A percentile compares a stretch with the other conserved stretches of the same genome.
phyloP scores from a whole-genome alignment of 1,140 invertebrate genomes.

The Cephus cinctus region DNA sequence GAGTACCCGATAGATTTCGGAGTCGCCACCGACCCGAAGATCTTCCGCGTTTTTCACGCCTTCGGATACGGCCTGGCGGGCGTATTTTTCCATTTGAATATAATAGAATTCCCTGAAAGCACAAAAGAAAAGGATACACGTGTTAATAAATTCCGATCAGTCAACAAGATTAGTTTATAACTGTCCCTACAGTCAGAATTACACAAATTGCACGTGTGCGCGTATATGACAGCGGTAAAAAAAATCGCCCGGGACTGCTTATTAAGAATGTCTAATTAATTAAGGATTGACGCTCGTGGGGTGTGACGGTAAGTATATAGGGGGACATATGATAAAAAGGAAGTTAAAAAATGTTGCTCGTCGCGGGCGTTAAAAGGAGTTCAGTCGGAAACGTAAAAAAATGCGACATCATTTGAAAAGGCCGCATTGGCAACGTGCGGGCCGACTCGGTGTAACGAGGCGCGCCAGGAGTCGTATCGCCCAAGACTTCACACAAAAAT shows the following conservation, averaged over 20 bases:
- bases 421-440: slow-evolving; percentile 27
- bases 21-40: slow-evolving; percentile 89
- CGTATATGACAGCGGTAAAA: not conserved
- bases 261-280: slow-evolving; percentile 34
- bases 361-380: slow-evolving; percentile 15
- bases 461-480: slow-evolving; percentile 21
- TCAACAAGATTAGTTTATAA: slow-evolving; percentile 7
- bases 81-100: slow-evolving; percentile 99
- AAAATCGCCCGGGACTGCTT: not conserved
- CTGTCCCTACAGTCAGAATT: not conserved
- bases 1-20: slow-evolving; percentile 95
- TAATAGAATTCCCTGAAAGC: slow-evolving; percentile 98
- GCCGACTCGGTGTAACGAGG: slow-evolving; percentile 32
- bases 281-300: slow-evolving; percentile 35
- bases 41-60: slow-evolving; percentile 92
- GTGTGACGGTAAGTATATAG: not conserved
- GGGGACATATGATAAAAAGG: not conserved
- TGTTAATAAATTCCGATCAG: too few species aligned
- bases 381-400: slow-evolving; percentile 26
- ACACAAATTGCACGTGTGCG: not conserved
- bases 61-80: slow-evolving; percentile 94
- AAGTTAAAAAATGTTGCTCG: slow-evolving; percentile 4
- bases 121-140: slow-evolving; percentile 31
- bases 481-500: slow-evolving; percentile 26
- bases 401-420: slow-evolving; percentile 17